Base-by-base conservation (phyloP, 2,888 invertebrate genomes). In the Tetranychus truncatus region DNA sequence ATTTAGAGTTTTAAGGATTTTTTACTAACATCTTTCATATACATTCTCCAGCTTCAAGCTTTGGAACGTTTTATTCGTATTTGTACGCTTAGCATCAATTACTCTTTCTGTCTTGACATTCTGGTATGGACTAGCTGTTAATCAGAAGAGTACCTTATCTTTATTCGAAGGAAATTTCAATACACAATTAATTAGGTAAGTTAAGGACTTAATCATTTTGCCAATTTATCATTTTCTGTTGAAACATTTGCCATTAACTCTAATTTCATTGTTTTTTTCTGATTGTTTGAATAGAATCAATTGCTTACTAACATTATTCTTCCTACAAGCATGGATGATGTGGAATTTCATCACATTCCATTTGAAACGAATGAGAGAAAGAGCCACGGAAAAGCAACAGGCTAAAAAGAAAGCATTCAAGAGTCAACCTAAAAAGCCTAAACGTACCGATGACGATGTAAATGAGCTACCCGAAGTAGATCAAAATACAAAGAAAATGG, bases 381-480 rank as follows among this genome's bases (percentile, higher is more conserved):
- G 83, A 73, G 81, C 82, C 45, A 81, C 81, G 1, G 78, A 79
- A 24, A 75, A 78, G 45, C 76, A 80, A 46, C 79, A 80, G n/a
- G 74, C 77, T 73, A 75, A 81, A 77, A 82, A 80, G 79, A 78
- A 81, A 78, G 66, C 77, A 45, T 55, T 24, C 34, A 67, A 69
- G 75, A 85, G 79, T 88, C 85, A 87, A 78, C 88, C 87, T 79
- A 87, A 82, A 45, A 82, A 89, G 79, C 87, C 82, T 44, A 82
- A 89, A 79, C 87, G 87, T 79, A 85, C 81, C 11, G 85, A 86
- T 65, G 91, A 91, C 78, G 91, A 92, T 79, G 81, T 84, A 11
- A 92, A 91, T 74, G 92, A 94, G 81, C 85, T 95, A 78, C 92
- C 94, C 0, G 95, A 95, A 84, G 95, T 92, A 76, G 93, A 94